Base-by-base conservation (phyloP, 2,888 invertebrate species). In the Frankliniella intonsa region DNA sequence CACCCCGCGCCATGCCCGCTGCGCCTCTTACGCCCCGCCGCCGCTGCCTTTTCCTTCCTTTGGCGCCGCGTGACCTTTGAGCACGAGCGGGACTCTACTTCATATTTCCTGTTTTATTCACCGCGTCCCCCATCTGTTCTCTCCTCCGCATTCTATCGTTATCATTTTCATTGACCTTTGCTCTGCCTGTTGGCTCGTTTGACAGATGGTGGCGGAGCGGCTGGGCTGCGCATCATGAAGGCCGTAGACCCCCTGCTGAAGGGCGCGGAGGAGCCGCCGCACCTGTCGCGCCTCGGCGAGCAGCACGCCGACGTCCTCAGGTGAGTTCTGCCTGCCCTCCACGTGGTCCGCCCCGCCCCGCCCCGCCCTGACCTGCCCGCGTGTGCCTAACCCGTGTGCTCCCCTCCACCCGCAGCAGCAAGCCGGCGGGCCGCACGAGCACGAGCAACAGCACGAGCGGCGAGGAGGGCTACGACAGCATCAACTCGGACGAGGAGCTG, bases 401-500 rank as follows among this genome's bases (percentile, higher is more conserved):
- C 38, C 5, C 38, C 38, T 38, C 38, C 38, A 5, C 38, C 38
- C 38, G 38, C 38, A 38, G 38, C 38, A 38, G 38, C 38, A 38
- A 38, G 38, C 38, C 38, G 38, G 38, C 69, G 69, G 25, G 69
- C 38, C 69, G 69, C 69, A 76, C 69, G 22, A 76, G 69, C 69
- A 76, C 69, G 11, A 76, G 69, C 69, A 76, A 76, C 69, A 76
- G 69, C 69, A 76, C 69, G 69, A 76, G 69, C 69, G 69, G 69
- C 69, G 69, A 76, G 69, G 69, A 76, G 69, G 69, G 69, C 69
- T 76, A 76, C 69, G 69, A 76, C 69, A 76, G 69, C 69, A 76
- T 76, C 69, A 76, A 76, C 69, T 76, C 69, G 69, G 69, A 76
- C 69, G 69, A 76, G 69, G 69, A 76, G 69, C 69, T 76, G 69